phyloP scores from a whole-genome alignment of 2,113 vertebrate genomes.

The Varanus salvator region DNA sequence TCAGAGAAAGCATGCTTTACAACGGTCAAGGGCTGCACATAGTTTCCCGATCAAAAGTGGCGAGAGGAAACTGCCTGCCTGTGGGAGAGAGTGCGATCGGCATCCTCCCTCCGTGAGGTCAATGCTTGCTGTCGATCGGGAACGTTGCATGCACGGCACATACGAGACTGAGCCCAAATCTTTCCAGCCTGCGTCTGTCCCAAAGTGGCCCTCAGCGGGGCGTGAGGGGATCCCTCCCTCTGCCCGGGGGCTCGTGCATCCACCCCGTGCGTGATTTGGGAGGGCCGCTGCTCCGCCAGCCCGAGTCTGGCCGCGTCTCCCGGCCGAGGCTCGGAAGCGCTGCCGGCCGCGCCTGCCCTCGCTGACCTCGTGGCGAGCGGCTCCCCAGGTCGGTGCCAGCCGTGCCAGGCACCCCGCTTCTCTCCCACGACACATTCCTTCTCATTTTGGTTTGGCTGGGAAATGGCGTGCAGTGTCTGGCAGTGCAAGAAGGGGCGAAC shows the following conservation, averaged over 20 bases:
- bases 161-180: background rate
- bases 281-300: background rate
- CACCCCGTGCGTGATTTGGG: too few species aligned
- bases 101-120: slow-evolving; percentile 4
- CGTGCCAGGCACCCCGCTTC: background rate
- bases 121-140: background rate
- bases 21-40: background rate
- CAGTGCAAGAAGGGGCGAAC: background rate
- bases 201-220: background rate
- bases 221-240: background rate
- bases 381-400: background rate
- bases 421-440: background rate
- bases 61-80: background rate
- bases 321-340: background rate
- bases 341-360: background rate
- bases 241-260: too few species aligned
- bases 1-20: background rate
- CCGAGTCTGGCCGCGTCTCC: background rate
- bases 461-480: background rate
- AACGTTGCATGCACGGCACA: background rate
- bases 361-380: background rate
- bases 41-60: slow-evolving; percentile 1
- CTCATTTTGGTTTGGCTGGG: too few species aligned
- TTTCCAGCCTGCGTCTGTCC: background rate
- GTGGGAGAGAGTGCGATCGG: background rate